phyloP scores from a whole-genome alignment of 2,888 invertebrate genomes.

The Julus scandinavius region DNA sequence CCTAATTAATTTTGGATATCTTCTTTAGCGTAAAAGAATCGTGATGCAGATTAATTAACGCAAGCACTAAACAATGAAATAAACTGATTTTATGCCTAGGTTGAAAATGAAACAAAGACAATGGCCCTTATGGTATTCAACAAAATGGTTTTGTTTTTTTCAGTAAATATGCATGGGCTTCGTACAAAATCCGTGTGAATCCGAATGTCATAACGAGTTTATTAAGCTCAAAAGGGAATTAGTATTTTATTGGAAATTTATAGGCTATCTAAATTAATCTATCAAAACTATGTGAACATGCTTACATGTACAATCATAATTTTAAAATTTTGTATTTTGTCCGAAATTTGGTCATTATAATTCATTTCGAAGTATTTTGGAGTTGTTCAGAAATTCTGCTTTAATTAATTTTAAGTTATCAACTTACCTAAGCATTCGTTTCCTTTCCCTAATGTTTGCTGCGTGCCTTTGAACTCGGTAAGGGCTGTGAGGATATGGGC shows the following conservation, averaged over 20 bases:
- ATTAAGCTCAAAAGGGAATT: neutral
- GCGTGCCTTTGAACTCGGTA: conserved; percentile 92
- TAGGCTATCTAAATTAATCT: neutral
- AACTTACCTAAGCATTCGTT: conserved; percentile 93
- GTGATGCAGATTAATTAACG: neutral
- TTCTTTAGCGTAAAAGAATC: neutral
- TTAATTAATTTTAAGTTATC: neutral
- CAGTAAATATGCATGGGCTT: conserved; percentile 4
- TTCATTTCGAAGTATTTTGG: neutral
- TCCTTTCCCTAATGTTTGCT: conserved; percentile 95
- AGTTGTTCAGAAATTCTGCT: neutral
- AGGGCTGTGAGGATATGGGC: conserved; percentile 69
- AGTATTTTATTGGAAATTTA: neutral
- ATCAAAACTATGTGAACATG: neutral
- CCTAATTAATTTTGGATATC: neutral
- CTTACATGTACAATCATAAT: neutral
- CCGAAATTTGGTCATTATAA: neutral
- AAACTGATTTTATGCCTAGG: neutral
- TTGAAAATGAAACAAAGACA: neutral
- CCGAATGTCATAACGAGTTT: neutral
- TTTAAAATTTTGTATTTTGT: neutral
- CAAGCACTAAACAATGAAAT: neutral
- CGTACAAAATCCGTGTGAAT: neutral
- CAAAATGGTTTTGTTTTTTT: neutral
- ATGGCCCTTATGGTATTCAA: neutral